phyloP scores from a whole-genome alignment of 2,888 invertebrate genomes.

The Petrolisthes manimaculis region DNA sequence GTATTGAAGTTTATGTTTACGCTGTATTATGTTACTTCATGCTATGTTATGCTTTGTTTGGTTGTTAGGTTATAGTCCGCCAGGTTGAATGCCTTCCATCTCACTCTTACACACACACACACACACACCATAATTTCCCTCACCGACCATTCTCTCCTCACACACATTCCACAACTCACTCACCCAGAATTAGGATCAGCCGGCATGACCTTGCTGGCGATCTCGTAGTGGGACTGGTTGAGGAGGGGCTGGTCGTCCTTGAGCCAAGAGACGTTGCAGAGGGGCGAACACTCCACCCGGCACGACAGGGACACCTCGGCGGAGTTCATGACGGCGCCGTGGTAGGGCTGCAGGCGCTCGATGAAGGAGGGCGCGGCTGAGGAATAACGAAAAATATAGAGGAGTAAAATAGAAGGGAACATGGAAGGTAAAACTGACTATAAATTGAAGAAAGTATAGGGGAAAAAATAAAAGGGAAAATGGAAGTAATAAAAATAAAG shows the following conservation, averaged over 20 bases:
- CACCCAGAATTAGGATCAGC: slow-evolving; percentile 61
- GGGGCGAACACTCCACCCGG: slow-evolving; percentile 89
- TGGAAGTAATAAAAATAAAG: no score
- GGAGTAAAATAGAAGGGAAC: background rate
- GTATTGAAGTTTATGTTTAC: no score
- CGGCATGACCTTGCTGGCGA: slow-evolving; percentile 63
- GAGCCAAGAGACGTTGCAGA: slow-evolving; percentile 87
- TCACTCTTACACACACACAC: no score
- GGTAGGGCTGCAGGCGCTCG: slow-evolving; percentile 84
- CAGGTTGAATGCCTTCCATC: no score
- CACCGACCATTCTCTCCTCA: background rate
- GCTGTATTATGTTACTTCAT: no score
- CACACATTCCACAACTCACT: slow-evolving; percentile 1
- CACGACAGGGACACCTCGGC: slow-evolving; percentile 80
- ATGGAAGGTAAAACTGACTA: background rate
- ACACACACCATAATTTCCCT: background rate
- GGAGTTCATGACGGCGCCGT: slow-evolving; percentile 79
- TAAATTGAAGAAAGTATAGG: no score
- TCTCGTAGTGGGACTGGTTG: slow-evolving; percentile 66
- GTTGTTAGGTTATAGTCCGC: no score
- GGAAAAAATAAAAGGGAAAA: no score
- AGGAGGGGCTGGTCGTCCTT: slow-evolving; percentile 76
- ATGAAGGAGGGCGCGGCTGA: slow-evolving; percentile 90
- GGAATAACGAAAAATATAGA: background rate
- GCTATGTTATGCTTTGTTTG: no score